These are phyloP conservation scores for Geodia barretti DNA, from an alignment of 37 sponge, comb jelly and placozoan genomes.

Conservation along the genomic window DNA sequence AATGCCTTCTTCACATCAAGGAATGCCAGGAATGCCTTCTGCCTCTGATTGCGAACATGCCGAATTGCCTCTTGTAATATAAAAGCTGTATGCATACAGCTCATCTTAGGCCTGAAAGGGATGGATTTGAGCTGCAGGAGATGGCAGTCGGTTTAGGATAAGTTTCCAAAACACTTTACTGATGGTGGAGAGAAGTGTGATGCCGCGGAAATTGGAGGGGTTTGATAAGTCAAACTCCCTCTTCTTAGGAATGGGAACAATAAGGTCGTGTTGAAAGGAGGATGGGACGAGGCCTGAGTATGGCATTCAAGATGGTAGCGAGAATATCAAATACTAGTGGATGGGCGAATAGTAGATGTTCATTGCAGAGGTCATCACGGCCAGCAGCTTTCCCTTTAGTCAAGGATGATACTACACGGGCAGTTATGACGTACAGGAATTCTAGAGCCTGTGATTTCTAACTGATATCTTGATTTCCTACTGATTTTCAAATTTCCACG, in stretches of 20 bases:
- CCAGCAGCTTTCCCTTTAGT: neutral
- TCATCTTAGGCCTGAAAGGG: neutral
- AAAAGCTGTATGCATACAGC: neutral
- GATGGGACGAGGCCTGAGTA: neutral
- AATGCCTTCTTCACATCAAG: neutral
- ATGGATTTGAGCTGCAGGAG: too few relatives aligned
- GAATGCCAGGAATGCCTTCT: neutral
- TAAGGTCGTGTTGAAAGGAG: neutral
- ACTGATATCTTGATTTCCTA: too few relatives aligned
- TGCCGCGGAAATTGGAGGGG: conserved; percentile 7
- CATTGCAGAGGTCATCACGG: neutral
- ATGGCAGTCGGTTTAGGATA: neutral
- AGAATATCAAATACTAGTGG: neutral
- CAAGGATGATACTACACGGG: too few relatives aligned
- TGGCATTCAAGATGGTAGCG: too few relatives aligned
- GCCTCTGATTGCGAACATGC: neutral
- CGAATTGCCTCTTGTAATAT: conserved; percentile 3
- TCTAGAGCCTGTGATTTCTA: too few relatives aligned
- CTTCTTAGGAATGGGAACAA: neutral
- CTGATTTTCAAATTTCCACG: too few relatives aligned
- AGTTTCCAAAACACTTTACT: neutral
- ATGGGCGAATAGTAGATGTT: neutral
- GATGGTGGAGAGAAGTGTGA: neutral
- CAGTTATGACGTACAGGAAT: too few relatives aligned
- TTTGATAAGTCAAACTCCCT: neutral